A percentile compares a stretch with the other conserved stretches of the same genome.
Conservation (phyloP, 2,113 vertebrate genomes). For the Turnix velox region DNA sequence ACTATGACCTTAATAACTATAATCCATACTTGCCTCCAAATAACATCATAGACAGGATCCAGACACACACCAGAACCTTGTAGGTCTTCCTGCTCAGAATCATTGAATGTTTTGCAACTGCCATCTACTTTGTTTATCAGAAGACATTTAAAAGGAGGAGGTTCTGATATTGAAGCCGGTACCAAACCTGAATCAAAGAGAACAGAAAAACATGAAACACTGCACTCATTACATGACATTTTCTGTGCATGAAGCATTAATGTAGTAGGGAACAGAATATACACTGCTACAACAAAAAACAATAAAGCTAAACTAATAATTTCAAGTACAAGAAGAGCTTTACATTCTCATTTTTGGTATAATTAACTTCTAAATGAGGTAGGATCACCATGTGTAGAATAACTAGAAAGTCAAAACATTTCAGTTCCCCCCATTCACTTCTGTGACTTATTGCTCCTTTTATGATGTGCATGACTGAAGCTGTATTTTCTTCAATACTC, state of each 20-base stretch:
- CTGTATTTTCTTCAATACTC: background rate
- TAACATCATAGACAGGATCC: constrained; percentile 97
- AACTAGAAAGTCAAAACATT: background rate
- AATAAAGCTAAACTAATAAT: fast-evolving
- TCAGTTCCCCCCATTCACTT: background rate
- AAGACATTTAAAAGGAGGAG: constrained; percentile 96
- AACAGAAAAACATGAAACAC: background rate
- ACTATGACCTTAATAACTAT: background rate
- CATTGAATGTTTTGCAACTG: constrained; percentile 98
- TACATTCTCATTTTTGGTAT: background rate
- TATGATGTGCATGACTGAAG: background rate
- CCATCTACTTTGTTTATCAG: constrained; percentile 98
- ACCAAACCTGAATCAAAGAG: constrained; percentile 80
- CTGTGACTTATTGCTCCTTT: background rate
- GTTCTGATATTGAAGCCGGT: constrained; percentile 91
- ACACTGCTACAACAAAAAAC: background rate
- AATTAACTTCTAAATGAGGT: background rate
- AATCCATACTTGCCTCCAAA: constrained; percentile 88
- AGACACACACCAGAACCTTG: constrained; percentile 96
- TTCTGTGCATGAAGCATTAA: background rate
- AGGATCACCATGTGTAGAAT: background rate
- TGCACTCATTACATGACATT: background rate
- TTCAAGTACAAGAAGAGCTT: background rate
- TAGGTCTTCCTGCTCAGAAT: constrained; percentile 97
- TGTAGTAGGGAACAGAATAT: background rate